Conservation (phyloP, 2,797 vertebrate species). For the Hirundo rustica region DNA sequence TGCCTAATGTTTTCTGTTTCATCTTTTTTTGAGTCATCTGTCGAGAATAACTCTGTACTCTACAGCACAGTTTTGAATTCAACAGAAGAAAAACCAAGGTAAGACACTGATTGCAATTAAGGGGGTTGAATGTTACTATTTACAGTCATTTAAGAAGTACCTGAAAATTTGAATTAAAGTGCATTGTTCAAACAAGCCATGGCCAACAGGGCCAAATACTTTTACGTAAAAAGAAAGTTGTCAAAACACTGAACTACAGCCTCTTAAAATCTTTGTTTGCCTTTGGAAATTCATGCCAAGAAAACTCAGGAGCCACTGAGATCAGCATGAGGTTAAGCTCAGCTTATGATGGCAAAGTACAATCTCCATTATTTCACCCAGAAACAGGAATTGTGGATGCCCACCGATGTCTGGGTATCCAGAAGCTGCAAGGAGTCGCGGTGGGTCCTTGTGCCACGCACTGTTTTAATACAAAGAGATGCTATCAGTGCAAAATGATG, state of each 20-base stretch:
- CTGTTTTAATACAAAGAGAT: neutral
- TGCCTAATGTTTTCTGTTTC: neutral
- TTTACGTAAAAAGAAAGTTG: neutral
- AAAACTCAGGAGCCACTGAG: neutral
- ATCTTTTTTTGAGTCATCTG: neutral
- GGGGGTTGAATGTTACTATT: neutral
- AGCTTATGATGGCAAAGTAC: neutral
- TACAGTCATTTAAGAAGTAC: neutral
- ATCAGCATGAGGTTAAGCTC: neutral
- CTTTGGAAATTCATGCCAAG: neutral
- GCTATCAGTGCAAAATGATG: neutral
- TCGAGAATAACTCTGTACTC: neutral
- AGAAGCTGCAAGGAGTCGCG: neutral
- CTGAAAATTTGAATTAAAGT: neutral
- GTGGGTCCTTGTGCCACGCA: neutral
- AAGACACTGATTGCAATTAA: neutral
- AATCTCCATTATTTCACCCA: neutral
- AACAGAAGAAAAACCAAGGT: neutral
- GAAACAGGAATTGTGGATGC: neutral
- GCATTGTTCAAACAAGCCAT: neutral
- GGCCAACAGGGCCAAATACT: neutral
- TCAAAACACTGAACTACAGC: neutral
- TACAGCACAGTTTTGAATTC: neutral
- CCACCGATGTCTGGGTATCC: neutral
- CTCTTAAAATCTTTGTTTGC: neutral